Evolutionary conservation across 2,888 invertebrate genomes (phyloP), one percentile per base, ranked within the genome.

Genomic region (Operophtera brumata): DNA sequence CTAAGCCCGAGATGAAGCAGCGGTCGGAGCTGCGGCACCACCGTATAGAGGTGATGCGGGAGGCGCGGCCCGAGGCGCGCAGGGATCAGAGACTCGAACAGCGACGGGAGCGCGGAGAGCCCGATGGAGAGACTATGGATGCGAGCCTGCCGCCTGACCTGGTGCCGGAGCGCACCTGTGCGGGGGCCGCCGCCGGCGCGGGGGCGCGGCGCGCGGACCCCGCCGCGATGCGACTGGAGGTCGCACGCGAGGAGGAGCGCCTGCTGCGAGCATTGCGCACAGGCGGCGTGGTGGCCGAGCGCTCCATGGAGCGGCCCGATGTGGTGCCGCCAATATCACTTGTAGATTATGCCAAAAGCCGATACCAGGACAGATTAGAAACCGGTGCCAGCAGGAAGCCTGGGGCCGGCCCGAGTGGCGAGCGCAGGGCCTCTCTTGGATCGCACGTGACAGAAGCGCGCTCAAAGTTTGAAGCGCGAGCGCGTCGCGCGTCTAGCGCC

Each of bases 181-280:
- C 80, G 2, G 73, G 73, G 8, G 74, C 71, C 39, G 75, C 88
- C 40, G 75, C 88, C 0, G 76, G 79, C 10, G 73, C 72, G 58
- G 82, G 67, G 14, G 84, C 86, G 37, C 86, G 91, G 63, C 84
- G 91, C 44, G 82, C 88, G 0, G 84, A 89, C 52, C 88, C 90
- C 20, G 90, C 91, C 5, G 91, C 91, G 57, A 86, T 93, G 81
- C 83, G 93, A 51, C 92, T 94, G 62, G 94, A 95, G 80, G 95
- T 96, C 6, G 95, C 95, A n/a, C 91, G 94, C 26, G 96, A 96
- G 75, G 96, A 96, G 76, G 95, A 95, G 78, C 90, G 94, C 47
- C 88, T 96, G 59, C 93, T 96, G 66, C 93, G 95, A 69, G 96
- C 96, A 8, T 82, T 96, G 57, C 94, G 95, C 70, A 95, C 95